These are phyloP conservation scores for Acleris literana DNA, from an alignment of 2,888 invertebrate genomes.

Conservation along the genomic window DNA sequence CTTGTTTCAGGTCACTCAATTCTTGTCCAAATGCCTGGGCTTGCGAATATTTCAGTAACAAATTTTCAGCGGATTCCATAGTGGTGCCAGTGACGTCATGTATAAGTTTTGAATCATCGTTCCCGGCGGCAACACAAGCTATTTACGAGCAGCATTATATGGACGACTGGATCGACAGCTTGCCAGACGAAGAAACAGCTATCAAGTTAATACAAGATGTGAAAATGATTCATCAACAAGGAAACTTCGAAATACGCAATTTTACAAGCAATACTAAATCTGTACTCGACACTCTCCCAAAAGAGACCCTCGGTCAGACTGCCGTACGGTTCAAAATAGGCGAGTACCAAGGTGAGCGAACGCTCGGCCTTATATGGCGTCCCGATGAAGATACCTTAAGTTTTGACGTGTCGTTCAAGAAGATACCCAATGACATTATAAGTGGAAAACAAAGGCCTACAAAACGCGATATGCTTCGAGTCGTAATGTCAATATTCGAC, in stretches of 20 bases:
- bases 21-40: too few species aligned
- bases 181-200: conserved; percentile 8
- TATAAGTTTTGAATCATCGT: neutral
- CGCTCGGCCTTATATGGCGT: conserved; percentile 34
- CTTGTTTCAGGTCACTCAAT: too few species aligned
- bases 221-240: neutral
- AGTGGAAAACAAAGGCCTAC: conserved; percentile 27
- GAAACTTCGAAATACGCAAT: conserved; percentile 1
- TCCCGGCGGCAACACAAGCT: conserved; percentile 1
- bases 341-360: conserved; percentile 32
- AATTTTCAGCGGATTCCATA: too few species aligned
- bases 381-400: conserved; percentile 21
- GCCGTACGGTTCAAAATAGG: conserved; percentile 33
- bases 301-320: neutral
- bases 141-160: neutral
- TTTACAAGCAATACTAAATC: neutral
- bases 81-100: too few species aligned
- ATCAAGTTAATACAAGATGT: neutral
- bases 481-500: conserved; percentile 41
- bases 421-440: conserved; percentile 9
- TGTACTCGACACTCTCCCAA: neutral
- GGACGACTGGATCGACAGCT: neutral
- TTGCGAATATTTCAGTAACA: too few species aligned
- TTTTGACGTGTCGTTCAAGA: conserved; percentile 24
- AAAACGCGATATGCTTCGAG: conserved; percentile 32